Percentiles rank a stretch among this genome's conserved stretches.
Conservation (phyloP, 1,140 invertebrate species). For the Eupristina koningsbergeri region DNA sequence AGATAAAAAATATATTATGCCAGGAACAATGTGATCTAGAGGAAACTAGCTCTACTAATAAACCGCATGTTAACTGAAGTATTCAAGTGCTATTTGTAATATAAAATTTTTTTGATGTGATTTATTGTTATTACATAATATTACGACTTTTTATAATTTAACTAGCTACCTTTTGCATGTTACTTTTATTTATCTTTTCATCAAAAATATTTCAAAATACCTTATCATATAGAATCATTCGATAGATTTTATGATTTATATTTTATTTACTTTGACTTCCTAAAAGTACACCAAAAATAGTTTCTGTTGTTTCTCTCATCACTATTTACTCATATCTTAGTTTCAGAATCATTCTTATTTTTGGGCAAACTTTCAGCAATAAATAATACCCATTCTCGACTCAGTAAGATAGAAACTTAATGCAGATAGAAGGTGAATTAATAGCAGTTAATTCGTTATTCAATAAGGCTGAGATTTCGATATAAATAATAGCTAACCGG, state of each 20-base stretch:
- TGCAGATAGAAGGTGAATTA: constrained; percentile 3
- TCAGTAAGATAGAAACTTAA: background rate
- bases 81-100: too few relatives aligned
- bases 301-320: too few relatives aligned
- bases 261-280: constrained; percentile 2
- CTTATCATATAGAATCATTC: background rate
- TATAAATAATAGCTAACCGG: background rate
- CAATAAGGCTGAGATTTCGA: background rate
- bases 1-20: too few relatives aligned
- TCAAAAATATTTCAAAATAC: background rate
- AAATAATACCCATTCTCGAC: too few relatives aligned
- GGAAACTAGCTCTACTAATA: too few relatives aligned
- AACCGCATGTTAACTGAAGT: too few relatives aligned
- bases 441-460: background rate
- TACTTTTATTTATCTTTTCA: background rate
- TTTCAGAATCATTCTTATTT: background rate
- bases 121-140: too few relatives aligned
- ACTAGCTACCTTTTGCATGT: too few relatives aligned
- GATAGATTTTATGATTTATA: constrained; percentile 57
- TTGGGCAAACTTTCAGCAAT: background rate
- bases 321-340: background rate
- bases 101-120: too few relatives aligned
- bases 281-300: background rate
- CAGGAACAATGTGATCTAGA: too few relatives aligned
- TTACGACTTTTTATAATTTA: too few relatives aligned